Evolutionary conservation across 1,140 invertebrate species (phyloP), one percentile per base, ranked within the genome.

Genomic region (Pseudomyrmex concolor): DNA sequence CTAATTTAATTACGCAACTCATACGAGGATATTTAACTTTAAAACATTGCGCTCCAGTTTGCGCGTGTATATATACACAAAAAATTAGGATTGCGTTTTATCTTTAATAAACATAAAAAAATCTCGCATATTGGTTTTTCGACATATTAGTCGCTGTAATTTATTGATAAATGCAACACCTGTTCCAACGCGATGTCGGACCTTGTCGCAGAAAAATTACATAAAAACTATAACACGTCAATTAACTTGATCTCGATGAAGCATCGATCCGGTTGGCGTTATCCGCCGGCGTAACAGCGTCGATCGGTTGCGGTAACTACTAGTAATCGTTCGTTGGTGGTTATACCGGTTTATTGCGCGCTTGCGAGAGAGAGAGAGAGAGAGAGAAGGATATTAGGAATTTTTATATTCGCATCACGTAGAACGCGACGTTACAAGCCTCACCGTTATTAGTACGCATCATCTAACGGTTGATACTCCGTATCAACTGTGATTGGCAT

Each of bases 1-100:
- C 67, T 70, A 78, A 78, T 78, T 78, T 25, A 55, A 70, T 59
- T 57, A 70, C 70, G 48, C 19, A 78, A 59, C 64, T 57, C 51
- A n/a, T 12, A 54, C 13, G 13, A 48, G 43, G 43, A 73, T 45
- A 73, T 78, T 64, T 34, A 76, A 67, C 62, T 77, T 77, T 78
- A 70, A 68, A 78, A 78, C 70, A 67, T 22, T 15, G n/a, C 34
- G 17, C 4, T 22, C 2, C 13, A 45, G 34, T 68, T 77, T 68
- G 63, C 63, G 54, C 43, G 34, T 19, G 2, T 13, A 9, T 4
- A 5, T 64, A 25, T 64, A 50, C 45, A 15, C n/a, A n/a, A 43
- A 5, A 7, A 34, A 5, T 34, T 34, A 43, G 15, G 55, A n/a
- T 45, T 22, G 25, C 59, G n/a, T 12, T 67, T 68, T 34, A 68